phyloP scores from a whole-genome alignment of 2,888 invertebrate genomes.

The Hemistola chrysoprasaria region DNA sequence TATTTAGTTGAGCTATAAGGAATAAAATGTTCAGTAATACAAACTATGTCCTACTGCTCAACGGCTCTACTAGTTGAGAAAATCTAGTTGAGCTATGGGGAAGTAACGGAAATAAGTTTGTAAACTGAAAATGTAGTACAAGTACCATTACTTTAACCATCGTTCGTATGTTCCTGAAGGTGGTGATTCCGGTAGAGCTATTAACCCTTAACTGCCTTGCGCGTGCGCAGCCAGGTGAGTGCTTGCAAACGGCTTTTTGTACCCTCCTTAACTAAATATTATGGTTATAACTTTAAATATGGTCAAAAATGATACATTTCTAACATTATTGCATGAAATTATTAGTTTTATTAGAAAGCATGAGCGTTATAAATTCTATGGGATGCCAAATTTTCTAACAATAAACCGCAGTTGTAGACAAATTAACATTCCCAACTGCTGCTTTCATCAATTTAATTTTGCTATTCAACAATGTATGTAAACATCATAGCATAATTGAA shows the following conservation, averaged over 20 bases:
- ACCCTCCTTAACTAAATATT: constrained; percentile 5
- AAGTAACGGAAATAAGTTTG: too few species aligned
- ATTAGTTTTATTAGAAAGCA: background rate
- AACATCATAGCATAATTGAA: too few species aligned
- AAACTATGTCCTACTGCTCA: too few species aligned
- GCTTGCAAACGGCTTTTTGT: constrained; percentile 44
- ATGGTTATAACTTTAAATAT: background rate
- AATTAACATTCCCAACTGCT: background rate
- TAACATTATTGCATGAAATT: constrained; percentile 10
- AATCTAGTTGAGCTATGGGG: too few species aligned
- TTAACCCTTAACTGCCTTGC: constrained; percentile 65
- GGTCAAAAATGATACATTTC: too few species aligned
- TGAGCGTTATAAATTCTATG: background rate
- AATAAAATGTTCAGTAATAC: too few species aligned
- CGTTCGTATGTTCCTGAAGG: constrained; percentile 64
- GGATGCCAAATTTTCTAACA: background rate
- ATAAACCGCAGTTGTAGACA: background rate
- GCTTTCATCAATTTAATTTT: too few species aligned
- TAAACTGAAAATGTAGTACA: too few species aligned
- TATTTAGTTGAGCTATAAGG: too few species aligned
- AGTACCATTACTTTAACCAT: constrained; percentile 26
- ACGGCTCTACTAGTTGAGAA: too few species aligned
- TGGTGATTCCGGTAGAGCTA: constrained; percentile 74
- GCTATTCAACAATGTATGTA: too few species aligned
- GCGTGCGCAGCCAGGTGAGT: constrained; percentile 63